Evolutionary conservation across 2,888 invertebrate species (phyloP).

Genomic region (Drosophila flavopinicola): DNA sequence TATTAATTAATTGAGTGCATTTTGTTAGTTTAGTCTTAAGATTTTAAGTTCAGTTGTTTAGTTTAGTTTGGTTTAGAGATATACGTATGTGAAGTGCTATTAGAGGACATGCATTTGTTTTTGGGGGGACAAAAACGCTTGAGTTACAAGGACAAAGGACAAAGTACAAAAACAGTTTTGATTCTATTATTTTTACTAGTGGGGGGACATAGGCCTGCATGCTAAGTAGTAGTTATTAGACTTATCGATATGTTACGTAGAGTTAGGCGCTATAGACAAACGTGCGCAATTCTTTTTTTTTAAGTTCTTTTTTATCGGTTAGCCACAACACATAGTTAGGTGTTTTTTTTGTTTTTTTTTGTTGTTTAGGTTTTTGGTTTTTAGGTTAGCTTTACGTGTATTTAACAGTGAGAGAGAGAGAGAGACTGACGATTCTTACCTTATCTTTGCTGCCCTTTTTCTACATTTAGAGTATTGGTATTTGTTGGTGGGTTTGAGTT

Average conservation of each 20-base stretch:
- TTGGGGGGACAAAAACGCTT: slow-evolving; percentile 34
- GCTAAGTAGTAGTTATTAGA: slow-evolving; percentile 32
- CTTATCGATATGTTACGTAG: slow-evolving; percentile 47
- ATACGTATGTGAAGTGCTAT: slow-evolving; percentile 40
- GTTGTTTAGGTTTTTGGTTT: slow-evolving; percentile 17
- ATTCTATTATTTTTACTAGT: slow-evolving; percentile 8
- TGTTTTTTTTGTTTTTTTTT: slow-evolving; percentile 7
- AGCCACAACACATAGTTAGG: slow-evolving; percentile 54
- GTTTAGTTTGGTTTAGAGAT: slow-evolving; percentile 21
- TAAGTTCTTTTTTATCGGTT: slow-evolving; percentile 27
- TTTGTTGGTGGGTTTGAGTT: slow-evolving; percentile 84
- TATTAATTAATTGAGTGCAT: slow-evolving; percentile 36
- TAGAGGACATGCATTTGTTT: slow-evolving; percentile 40
- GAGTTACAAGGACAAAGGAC: slow-evolving; percentile 22
- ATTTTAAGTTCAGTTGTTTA: slow-evolving; percentile 16
- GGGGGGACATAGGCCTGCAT: slow-evolving; percentile 41
- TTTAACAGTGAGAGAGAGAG: slow-evolving; percentile 44
- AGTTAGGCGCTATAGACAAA: slow-evolving; percentile 66
- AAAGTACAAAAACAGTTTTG: slow-evolving; percentile 22
- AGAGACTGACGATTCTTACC: slow-evolving; percentile 86
- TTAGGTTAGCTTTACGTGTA: slow-evolving; percentile 50
- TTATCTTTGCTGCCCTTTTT: slow-evolving; percentile 95
- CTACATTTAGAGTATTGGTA: slow-evolving; percentile 86
- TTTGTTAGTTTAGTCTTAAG: slow-evolving; percentile 19
- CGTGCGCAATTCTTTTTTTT: slow-evolving; percentile 56